These are phyloP conservation scores for Hemiscyllium ocellatum DNA, from an alignment of 2,113 vertebrate species.

Conservation along the genomic window DNA sequence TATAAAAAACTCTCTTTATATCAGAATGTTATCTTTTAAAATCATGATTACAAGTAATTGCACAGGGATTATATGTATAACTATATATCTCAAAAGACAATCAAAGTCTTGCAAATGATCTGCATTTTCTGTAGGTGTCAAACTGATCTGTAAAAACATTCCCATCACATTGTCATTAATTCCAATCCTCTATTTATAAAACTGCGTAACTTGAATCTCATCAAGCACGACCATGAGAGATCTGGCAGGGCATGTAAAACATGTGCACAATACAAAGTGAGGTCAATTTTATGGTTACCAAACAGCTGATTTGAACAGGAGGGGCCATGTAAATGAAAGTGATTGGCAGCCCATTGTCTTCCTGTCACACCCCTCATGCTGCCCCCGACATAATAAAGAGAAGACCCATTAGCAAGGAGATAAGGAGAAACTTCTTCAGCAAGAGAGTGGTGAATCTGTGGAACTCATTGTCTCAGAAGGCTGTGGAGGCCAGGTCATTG, in stretches of 20 bases:
- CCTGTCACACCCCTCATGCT: no score
- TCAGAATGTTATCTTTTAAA: background rate
- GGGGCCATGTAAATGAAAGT: no score
- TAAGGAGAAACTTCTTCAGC: no score
- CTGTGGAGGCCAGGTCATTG: no score
- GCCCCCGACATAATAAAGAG: no score
- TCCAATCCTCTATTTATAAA: background rate
- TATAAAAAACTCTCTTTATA: background rate
- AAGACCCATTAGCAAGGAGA: no score
- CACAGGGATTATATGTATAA: background rate
- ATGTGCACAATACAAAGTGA: background rate
- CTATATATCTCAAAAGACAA: background rate
- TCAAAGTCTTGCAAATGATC: background rate
- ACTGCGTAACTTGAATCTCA: background rate
- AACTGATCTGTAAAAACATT: background rate
- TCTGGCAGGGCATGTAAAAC: background rate
- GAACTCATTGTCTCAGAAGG: no score
- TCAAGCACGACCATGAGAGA: background rate
- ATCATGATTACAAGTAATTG: background rate
- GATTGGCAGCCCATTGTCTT: no score
- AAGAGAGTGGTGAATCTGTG: no score
- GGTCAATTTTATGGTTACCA: no score
- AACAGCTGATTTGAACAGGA: no score
- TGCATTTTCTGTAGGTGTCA: background rate
- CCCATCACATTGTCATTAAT: background rate